Evolutionary conservation across 2,797 vertebrate genomes (phyloP).

Genomic region (Smutsia gigantea): DNA sequence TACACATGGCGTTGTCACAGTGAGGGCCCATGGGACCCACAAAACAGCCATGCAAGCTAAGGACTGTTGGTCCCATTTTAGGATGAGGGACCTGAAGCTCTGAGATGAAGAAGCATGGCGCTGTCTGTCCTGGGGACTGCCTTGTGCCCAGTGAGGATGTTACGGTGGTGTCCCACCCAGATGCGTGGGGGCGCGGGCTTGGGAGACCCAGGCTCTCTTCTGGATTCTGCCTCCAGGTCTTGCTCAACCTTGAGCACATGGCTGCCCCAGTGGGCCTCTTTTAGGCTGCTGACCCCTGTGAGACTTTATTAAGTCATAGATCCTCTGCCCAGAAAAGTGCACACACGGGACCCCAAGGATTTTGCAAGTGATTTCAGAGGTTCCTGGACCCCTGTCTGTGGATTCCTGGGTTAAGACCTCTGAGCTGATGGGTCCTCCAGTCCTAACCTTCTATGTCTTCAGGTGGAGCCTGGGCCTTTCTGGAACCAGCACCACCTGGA

Average conservation of each 20-base stretch:
- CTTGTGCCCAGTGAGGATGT: rapidly evolving
- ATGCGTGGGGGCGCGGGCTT: rapidly evolving
- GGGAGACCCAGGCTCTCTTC: neutral
- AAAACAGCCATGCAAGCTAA: neutral
- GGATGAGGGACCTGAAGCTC: neutral
- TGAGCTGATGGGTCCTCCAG: neutral
- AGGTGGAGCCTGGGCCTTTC: neutral
- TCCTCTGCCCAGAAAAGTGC: neutral
- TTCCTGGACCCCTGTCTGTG: neutral
- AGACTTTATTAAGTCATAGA: conserved; percentile 28
- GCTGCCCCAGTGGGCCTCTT: neutral
- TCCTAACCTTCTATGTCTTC: neutral
- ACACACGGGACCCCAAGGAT: neutral
- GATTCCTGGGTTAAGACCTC: neutral
- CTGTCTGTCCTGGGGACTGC: neutral
- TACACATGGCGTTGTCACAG: neutral
- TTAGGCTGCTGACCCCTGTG: neutral
- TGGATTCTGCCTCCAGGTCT: neutral
- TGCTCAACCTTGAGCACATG: neutral
- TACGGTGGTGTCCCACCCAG: neutral
- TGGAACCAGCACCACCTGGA: neutral
- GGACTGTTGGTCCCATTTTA: too few relatives aligned
- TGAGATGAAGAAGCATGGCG: neutral
- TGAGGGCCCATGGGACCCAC: neutral
- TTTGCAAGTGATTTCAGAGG: neutral